phyloP scores from a whole-genome alignment of 2,888 invertebrate genomes.

The Capitulum mitella region DNA sequence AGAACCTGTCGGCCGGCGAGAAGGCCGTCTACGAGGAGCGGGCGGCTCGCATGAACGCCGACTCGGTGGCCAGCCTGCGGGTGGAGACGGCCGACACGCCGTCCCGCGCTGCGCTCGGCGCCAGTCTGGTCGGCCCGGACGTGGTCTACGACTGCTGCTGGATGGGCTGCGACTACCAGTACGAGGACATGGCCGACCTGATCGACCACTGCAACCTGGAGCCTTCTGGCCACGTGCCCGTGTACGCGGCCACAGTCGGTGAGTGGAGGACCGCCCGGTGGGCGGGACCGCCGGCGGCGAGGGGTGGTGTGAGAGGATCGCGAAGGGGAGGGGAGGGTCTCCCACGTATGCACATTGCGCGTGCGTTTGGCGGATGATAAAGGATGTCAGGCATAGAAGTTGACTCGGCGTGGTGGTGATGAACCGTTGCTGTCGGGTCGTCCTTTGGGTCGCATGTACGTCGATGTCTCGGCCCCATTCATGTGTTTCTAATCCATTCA shows the following conservation, averaged over 20 bases:
- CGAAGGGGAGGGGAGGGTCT: too few species aligned
- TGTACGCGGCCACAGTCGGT: conserved; percentile 28
- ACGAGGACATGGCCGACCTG: conserved; percentile 79
- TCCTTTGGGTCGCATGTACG: too few species aligned
- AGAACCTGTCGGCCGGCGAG: conserved; percentile 74
- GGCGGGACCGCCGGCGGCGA: too few species aligned
- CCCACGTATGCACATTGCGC: too few species aligned
- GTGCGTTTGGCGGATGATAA: too few species aligned
- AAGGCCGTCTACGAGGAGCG: conserved; percentile 93
- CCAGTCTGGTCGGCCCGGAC: conserved; percentile 42
- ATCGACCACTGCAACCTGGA: conserved; percentile 76
- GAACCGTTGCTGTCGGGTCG: too few species aligned
- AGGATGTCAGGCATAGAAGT: too few species aligned
- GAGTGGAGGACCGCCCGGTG: too few species aligned
- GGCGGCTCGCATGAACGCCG: conserved; percentile 81
- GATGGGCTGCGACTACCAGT: conserved; percentile 88
- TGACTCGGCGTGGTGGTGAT: too few species aligned
- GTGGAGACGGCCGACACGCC: conserved; percentile 28
- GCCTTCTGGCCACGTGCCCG: conserved; percentile 54
- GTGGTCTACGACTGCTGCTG: conserved; percentile 75
- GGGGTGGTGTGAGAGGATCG: too few species aligned
- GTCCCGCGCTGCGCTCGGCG: conserved; percentile 49
- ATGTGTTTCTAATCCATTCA: too few species aligned
- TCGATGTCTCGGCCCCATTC: too few species aligned
- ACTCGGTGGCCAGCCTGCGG: conserved; percentile 48